These are phyloP conservation scores for Formica exsecta DNA, from an alignment of 1,140 invertebrate genomes.

Conservation along the genomic window DNA sequence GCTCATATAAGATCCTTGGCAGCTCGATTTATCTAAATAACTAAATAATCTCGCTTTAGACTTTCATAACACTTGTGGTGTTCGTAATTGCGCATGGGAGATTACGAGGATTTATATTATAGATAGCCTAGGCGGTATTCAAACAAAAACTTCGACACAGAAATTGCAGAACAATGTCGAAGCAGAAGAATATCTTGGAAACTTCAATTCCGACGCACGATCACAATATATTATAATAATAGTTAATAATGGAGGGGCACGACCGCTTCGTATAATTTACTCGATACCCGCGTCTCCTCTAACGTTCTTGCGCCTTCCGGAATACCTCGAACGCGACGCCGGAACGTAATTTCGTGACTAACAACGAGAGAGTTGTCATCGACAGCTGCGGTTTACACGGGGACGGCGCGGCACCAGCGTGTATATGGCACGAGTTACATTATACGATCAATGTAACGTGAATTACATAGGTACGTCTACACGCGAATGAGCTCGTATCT, in stretches of 20 bases:
- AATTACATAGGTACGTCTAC: conserved; percentile 59
- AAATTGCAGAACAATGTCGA: conserved; percentile 6
- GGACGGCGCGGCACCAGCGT: conserved; percentile 39
- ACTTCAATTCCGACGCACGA: conserved; percentile 18
- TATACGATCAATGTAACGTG: conserved; percentile 59
- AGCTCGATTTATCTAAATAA: not conserved
- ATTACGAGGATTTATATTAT: conserved; percentile 24
- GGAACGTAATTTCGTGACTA: conserved; percentile 62
- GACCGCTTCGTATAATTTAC: conserved; percentile 36
- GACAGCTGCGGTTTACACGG: conserved; percentile 59
- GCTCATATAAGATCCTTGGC: not conserved
- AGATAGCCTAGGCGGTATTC: not conserved
- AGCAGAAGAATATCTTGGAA: not conserved
- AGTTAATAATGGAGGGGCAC: conserved; percentile 40
- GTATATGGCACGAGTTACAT: conserved; percentile 59
- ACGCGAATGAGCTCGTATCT: conserved; percentile 49
- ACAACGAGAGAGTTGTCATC: conserved; percentile 64
- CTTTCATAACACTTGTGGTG: conserved; percentile 7
- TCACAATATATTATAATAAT: conserved; percentile 14
- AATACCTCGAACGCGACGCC: conserved; percentile 56
- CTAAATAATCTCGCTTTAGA: conserved; percentile 10
- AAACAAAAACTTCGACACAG: not conserved
- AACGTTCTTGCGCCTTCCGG: conserved; percentile 59
- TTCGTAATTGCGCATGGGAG: not conserved
- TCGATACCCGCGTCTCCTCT: conserved; percentile 36